Evolutionary conservation across 2,888 invertebrate genomes (phyloP).

Genomic region (Hypena proboscidalis): DNA sequence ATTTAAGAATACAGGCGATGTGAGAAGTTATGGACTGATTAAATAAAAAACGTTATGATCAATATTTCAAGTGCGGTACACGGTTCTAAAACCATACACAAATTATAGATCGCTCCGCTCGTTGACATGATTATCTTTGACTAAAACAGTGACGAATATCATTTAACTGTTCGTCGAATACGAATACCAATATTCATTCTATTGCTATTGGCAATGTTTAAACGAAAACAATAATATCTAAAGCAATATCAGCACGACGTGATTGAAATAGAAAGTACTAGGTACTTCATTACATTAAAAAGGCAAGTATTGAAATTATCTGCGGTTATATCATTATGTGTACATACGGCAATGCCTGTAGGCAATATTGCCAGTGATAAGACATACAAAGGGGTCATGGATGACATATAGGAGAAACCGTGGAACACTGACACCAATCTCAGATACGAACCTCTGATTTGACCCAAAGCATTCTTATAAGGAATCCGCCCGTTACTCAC

Average conservation of each 20-base stretch:
- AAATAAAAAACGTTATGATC: too few relatives aligned
- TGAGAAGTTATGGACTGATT: too few relatives aligned
- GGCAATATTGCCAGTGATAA: conserved; percentile 50
- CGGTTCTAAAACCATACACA: too few relatives aligned
- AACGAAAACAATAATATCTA: conserved; percentile 47
- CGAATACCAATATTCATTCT: too few relatives aligned
- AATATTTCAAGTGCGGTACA: too few relatives aligned
- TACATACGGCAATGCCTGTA: conserved; percentile 38
- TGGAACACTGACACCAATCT: conserved; percentile 79
- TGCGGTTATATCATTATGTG: conserved; percentile 28
- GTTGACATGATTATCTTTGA: too few relatives aligned
- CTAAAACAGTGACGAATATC: too few relatives aligned
- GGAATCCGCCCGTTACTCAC: conserved; percentile 74
- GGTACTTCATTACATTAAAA: conserved; percentile 52
- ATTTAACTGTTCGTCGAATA: too few relatives aligned
- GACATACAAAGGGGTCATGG: conserved; percentile 57
- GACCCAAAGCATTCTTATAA: conserved; percentile 78
- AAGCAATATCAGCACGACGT: conserved; percentile 37
- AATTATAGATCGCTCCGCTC: too few relatives aligned
- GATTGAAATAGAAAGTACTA: conserved; percentile 71
- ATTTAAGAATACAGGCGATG: too few relatives aligned
- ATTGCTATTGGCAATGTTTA: conserved; percentile 42
- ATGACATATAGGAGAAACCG: conserved; percentile 78
- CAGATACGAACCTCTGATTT: conserved; percentile 73
- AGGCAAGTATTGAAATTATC: conserved; percentile 32